These are phyloP conservation scores for Callithrix jacchus DNA, from an alignment of 2,113 vertebrate genomes.

Conservation along the genomic window DNA sequence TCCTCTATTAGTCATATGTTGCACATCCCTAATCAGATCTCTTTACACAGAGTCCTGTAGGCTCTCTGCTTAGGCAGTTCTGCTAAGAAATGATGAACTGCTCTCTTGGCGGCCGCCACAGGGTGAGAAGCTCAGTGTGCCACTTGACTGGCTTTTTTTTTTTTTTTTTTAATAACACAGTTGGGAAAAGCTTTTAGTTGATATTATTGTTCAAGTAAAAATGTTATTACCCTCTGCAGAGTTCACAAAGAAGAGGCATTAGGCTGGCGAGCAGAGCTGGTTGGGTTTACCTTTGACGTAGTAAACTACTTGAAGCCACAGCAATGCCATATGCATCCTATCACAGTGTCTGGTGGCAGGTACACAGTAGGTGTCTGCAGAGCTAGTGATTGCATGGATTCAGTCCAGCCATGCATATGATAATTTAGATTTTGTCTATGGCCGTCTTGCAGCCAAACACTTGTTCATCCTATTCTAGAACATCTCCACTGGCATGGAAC, in stretches of 20 bases:
- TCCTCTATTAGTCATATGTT: slow-evolving; percentile 76
- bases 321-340: fast-evolving
- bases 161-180: no score
- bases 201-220: background rate
- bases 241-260: background rate
- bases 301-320: background rate
- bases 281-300: background rate
- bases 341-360: background rate
- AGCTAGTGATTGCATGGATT: background rate
- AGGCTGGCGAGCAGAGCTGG: background rate
- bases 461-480: background rate
- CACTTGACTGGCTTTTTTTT: background rate
- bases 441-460: background rate
- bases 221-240: background rate
- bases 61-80: background rate
- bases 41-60: slow-evolving; percentile 33
- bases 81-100: background rate
- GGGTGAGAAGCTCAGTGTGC: background rate
- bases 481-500: background rate
- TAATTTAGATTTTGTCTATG: background rate
- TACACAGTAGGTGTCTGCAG: background rate
- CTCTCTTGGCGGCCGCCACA: background rate
- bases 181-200: background rate
- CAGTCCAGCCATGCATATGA: background rate
- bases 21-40: slow-evolving; percentile 69